phyloP scores from a whole-genome alignment of 2,888 invertebrate species.

The Sclerodermus sp. region DNA sequence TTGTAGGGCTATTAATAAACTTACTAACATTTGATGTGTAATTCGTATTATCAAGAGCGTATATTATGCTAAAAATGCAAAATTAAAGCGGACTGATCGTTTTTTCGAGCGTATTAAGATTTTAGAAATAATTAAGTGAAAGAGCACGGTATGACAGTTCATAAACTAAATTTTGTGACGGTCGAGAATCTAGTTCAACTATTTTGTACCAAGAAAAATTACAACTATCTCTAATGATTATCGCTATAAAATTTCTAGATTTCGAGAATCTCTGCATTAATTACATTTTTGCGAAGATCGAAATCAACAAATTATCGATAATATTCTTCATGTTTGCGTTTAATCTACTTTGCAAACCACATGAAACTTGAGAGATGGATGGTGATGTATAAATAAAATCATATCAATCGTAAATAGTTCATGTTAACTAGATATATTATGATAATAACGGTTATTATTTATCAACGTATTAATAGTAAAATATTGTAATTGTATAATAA shows the following conservation, averaged over 20 bases:
- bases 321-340: not conserved
- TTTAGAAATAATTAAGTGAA: conserved; percentile 5
- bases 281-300: too few species aligned
- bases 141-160: conserved; percentile 54
- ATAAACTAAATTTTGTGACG: conserved; percentile 26
- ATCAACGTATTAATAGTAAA: conserved; percentile 51
- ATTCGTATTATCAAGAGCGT: conserved; percentile 15
- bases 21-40: conserved; percentile 26
- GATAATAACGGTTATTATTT: conserved; percentile 49
- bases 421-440: conserved; percentile 50
- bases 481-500: conserved; percentile 58
- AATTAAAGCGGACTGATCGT: not conserved
- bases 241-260: conserved; percentile 10
- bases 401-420: conserved; percentile 56
- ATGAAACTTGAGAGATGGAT: conserved; percentile 4
- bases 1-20: conserved; percentile 16
- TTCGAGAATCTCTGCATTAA: not conserved
- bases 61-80: not conserved
- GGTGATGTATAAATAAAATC: conserved; percentile 55
- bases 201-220: conserved; percentile 43
- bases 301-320: not conserved
- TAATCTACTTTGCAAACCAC: not conserved
- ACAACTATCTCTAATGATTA: conserved; percentile 14
- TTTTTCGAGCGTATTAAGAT: not conserved
- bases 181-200: conserved; percentile 31